phyloP scores from a whole-genome alignment of 2,888 invertebrate genomes.

The Meliscaeva auricollis region DNA sequence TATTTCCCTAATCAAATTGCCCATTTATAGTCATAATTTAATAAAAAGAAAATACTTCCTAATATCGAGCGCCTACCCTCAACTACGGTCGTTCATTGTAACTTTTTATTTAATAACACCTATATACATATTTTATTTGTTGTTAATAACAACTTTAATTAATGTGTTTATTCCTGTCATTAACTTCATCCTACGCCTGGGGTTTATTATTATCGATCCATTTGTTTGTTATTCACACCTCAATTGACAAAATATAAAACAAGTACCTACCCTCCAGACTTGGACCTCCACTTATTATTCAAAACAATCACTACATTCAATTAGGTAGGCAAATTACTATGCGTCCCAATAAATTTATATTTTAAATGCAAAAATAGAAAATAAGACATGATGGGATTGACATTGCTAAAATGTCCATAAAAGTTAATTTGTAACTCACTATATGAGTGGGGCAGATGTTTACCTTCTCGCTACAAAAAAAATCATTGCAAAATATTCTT shows the following conservation, averaged over 20 bases:
- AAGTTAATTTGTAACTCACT: neutral
- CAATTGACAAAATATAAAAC: conserved; percentile 43
- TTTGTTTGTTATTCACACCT: conserved; percentile 54
- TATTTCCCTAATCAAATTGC: neutral
- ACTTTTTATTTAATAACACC: neutral
- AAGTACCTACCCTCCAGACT: conserved; percentile 37
- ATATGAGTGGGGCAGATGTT: neutral
- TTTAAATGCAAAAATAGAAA: conserved; percentile 34
- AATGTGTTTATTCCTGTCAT: conserved; percentile 37
- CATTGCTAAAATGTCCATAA: conserved; percentile 41
- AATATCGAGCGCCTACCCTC: neutral
- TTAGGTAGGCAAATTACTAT: conserved; percentile 25
- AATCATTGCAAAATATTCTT: neutral
- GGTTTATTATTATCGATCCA: conserved; percentile 19
- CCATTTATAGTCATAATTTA: neutral
- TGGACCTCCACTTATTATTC: conserved; percentile 7
- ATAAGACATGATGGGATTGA: conserved; percentile 9
- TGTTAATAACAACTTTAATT: conserved; percentile 51
- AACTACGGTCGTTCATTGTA: neutral
- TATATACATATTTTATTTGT: neutral
- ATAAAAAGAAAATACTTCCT: neutral
- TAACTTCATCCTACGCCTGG: conserved; percentile 46
- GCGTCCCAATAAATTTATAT: conserved; percentile 29
- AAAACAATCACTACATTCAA: conserved; percentile 17
- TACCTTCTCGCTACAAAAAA: neutral